phyloP scores from a whole-genome alignment of 2,113 vertebrate species.

The Ginglymostoma cirratum region DNA sequence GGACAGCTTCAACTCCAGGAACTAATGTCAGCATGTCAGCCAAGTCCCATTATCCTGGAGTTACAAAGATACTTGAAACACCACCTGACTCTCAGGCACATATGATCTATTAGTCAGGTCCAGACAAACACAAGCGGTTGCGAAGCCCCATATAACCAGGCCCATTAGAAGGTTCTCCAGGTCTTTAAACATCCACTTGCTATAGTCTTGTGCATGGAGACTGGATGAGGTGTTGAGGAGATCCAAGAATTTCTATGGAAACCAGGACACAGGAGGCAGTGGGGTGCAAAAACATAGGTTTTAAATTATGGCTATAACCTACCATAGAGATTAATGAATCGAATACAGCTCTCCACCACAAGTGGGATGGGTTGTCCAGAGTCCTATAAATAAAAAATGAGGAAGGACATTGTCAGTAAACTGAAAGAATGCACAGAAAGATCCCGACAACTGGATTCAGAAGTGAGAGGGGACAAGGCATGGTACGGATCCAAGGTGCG shows the following conservation, averaged over 20 bases:
- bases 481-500: background rate
- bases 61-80: background rate
- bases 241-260: background rate
- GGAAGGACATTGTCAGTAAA: conserved; percentile 48
- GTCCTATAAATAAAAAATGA: conserved; percentile 58
- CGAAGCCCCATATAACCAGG: background rate
- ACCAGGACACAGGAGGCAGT: background rate
- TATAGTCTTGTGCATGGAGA: background rate
- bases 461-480: background rate
- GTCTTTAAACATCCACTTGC: background rate
- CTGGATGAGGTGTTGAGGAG: background rate
- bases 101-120: background rate
- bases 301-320: conserved; percentile 43
- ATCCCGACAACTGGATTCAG: background rate
- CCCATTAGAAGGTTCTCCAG: no score
- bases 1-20: background rate
- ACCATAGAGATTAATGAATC: conserved; percentile 97
- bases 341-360: conserved; percentile 94
- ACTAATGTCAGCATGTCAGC: background rate
- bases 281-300: background rate
- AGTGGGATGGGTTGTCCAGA: conserved; percentile 87
- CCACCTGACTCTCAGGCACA: background rate
- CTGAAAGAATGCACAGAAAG: conserved; percentile 42
- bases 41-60: background rate
- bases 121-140: background rate